Evolutionary conservation across 2,888 invertebrate genomes (phyloP), one percentile per base, ranked within the genome.

Genomic region (Euspilapteryx auroguttella): DNA sequence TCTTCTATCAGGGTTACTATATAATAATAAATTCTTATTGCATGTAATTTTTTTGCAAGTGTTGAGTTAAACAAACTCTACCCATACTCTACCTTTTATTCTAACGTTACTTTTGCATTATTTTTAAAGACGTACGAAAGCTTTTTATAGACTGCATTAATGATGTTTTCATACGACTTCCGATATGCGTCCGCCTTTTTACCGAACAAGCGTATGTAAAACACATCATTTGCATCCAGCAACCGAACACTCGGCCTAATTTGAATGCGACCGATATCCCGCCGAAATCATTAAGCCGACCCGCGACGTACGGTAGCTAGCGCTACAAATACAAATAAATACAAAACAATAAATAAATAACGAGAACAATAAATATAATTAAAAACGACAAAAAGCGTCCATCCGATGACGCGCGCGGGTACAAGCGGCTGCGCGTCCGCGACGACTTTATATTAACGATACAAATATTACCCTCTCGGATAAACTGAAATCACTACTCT

Each of bases 291-390:
- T 68, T 64, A 62, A 63, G 64, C 65, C 49, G 56, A 58, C n/a
- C n/a, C n/a, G n/a, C n/a, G n/a, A 62, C 58, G 64, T 61, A 65
- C 69, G 55, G 68, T 68, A 71, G 69, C 65, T 49, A 49, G 56
- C 56, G 55, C 47, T 49, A 51, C 44, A 52, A 51, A 58, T 8
- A 17, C 17, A 17, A 17, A 17, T 8, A 59, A 59, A 61, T 51
- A 54, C 46, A 61, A 63, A 62, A 63, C 63, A 64, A 66, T 64
- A 66, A 71, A 71, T 64, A 69, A 66, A 65, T 68, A 68, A 65
- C 53, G 56, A 64, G 57, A 65, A 71, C 69, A 66, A 71, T 71
- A 69, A 71, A 69, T 71, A 68, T 71, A 69, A 71, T 69, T 71
- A 69, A 69, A 63, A 61, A 59, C 61, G 59, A 68, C 62, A 68